These are phyloP conservation scores for Drosophila atripex DNA, from an alignment of 2,888 invertebrate species.

Conservation along the genomic window DNA sequence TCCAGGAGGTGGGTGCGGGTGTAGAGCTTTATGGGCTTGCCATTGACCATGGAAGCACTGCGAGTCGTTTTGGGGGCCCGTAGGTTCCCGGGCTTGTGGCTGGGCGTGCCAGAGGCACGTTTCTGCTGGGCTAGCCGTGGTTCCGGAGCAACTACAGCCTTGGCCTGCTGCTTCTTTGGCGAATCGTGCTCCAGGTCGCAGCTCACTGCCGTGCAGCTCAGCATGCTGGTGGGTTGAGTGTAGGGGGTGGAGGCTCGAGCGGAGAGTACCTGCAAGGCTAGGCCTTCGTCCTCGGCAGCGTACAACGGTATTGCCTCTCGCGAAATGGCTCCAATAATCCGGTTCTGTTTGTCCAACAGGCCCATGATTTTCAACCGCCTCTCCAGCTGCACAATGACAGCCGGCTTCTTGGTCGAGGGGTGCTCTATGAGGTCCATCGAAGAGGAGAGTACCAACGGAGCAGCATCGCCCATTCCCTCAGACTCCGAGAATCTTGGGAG, in stretches of 20 bases:
- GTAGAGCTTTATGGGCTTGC: constrained; percentile 57
- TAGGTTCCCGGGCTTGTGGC: constrained; percentile 16
- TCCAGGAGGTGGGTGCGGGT: constrained; percentile 68
- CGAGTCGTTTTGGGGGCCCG: constrained; percentile 35
- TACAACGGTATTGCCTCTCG: constrained; percentile 72
- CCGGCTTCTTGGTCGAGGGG: constrained; percentile 59
- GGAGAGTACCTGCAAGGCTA: constrained; percentile 76
- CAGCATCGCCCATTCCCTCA: not conserved
- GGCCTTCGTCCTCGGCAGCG: constrained; percentile 72
- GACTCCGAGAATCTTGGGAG: constrained; percentile 32
- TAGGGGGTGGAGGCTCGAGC: constrained; percentile 81
- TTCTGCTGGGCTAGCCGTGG: constrained; percentile 10
- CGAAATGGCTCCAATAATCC: constrained; percentile 44
- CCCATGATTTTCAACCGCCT: constrained; percentile 58
- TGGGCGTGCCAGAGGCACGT: not conserved
- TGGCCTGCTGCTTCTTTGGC: constrained; percentile 23
- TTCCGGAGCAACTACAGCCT: not conserved
- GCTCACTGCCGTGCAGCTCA: constrained; percentile 72
- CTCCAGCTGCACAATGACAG: constrained; percentile 51
- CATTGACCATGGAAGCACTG: not conserved
- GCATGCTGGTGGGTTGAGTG: constrained; percentile 64
- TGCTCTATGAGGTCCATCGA: constrained; percentile 58
- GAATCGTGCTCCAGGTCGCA: constrained; percentile 71
- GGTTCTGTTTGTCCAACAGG: constrained; percentile 56
- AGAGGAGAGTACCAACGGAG: not conserved